phyloP scores from a whole-genome alignment of 2,113 vertebrate genomes.

The Vireo altiloquus region DNA sequence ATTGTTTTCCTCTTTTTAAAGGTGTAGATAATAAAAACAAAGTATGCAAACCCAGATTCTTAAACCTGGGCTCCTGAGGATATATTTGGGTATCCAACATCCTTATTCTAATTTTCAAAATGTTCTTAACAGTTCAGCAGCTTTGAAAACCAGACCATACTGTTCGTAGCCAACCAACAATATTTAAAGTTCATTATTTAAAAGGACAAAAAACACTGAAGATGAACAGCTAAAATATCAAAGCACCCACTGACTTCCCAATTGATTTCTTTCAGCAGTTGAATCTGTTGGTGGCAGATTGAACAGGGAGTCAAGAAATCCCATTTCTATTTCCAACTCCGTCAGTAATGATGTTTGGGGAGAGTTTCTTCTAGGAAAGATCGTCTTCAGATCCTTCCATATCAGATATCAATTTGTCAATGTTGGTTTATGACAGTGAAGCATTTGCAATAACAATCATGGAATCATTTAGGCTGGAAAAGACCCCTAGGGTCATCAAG shows the following conservation, averaged over 20 bases:
- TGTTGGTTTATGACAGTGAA: neutral
- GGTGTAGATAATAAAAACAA: neutral
- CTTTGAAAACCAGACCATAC: neutral
- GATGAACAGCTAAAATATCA: neutral
- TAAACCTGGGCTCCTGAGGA: neutral
- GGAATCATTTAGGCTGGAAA: neutral
- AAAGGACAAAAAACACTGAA: neutral
- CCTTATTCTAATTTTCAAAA: neutral
- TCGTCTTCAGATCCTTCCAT: neutral
- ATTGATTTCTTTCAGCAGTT: neutral
- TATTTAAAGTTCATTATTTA: neutral
- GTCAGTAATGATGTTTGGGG: neutral
- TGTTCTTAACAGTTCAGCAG: neutral
- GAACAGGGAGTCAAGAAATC: constrained; percentile 2
- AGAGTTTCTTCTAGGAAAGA: neutral
- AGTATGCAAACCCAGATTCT: neutral
- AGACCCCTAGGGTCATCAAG: neutral
- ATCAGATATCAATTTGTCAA: neutral
- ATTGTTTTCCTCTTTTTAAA: neutral
- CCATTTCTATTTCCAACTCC: neutral
- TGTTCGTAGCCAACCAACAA: fast-evolving
- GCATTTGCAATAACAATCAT: neutral
- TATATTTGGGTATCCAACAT: neutral
- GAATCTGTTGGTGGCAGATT: neutral
- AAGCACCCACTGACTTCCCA: neutral